Base-by-base conservation (phyloP, 1,140 invertebrate species). In the Battus philenor region DNA sequence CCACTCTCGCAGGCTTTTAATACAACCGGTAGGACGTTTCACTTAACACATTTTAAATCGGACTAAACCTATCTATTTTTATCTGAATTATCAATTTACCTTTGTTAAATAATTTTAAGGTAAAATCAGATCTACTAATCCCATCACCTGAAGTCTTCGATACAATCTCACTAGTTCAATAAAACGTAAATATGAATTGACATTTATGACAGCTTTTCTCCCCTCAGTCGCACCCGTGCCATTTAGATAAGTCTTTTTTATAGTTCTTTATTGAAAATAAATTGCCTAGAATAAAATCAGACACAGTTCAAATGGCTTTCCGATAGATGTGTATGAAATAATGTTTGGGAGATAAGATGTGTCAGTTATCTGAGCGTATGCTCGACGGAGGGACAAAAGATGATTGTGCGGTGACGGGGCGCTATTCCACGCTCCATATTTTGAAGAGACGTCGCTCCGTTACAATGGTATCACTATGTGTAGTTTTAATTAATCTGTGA, bases 241-340 rank as follows among this genome's bases (percentile, higher is more conserved):
- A 81, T 84, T 84, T 81, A 84, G 80, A 84, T 84, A 84, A 84
- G 77, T 81, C 77, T 80, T 81, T 67, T 83, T 84, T 84, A 84
- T 84, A 84, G 80, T 84, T 81, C 80, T 84, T 84, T 84, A 84
- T 84, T 84, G 80, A 84, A 84, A 84, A 81, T 84, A 84, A 84
- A 84, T 84, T 84, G 80, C 80, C 70, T 74, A 84, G 80, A 84
- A 84, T 84, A 84, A 80, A 84, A 81, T 82, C 75, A 78, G 70
- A 78, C 73, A 62, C 68, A 75, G 64, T 80, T 55, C 55, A 50
- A 81, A 84, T 76, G 77, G 77, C 70, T 84, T 84, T 81, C 76
- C 80, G 80, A 84, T 84, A 80, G 75, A 78, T 84, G 70, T 70
- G 68, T 83, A 80, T 83, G 79, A 83, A 83, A 83, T 83, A 83